Evolutionary conservation across 2,113 vertebrate genomes (phyloP), one percentile per base, ranked within the genome.

Genomic region (Semnopithecus entellus): DNA sequence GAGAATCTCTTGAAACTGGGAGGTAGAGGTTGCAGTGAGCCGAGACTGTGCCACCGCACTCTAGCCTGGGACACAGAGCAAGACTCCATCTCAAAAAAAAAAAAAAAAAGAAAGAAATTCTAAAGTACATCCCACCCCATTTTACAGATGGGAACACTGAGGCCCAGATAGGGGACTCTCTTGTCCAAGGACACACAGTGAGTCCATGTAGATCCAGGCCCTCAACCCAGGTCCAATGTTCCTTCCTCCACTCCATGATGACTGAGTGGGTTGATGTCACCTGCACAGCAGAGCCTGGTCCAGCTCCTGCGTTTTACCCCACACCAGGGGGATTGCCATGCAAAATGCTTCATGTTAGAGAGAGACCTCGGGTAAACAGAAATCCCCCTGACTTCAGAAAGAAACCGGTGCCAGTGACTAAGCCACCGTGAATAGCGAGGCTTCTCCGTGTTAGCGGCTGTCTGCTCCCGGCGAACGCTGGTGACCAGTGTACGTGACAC

Each of bases 51-150:
- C 57, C 23, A 59, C 57, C 10, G 3, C 57, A 59, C 3, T 59
- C 23, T 9, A 59, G 23, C 57, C 57, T 59, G 57, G 57, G 57
- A 59, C 23, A 59, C 57, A 59, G 23, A 25, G 57, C 9, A 0
- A 59, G 57, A 59, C 57, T 59, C 57, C 23, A 25, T 1, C 23
- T 59, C 57, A 59, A 25, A 59, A 59, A 59, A 59, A 59, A 61
- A 57, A 57, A 61, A 59, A 59, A 59, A 59, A 59, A 57, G 11
- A 30, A 61, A 61, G 11, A 61, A 40, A 20, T 18, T 55, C 38
- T 22, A 0, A 11, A 14, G 40, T 8, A 38, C 4, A 1, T 23
- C n/a, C 3, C 7, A 3, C 10, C 52, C 72, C 25, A 1, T 32
- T 22, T 50, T 27, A 23, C 8, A 45, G 57, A 14, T 4, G 70